phyloP scores from a whole-genome alignment of 2,797 vertebrate genomes.

The Distichodus sexfasciatus region DNA sequence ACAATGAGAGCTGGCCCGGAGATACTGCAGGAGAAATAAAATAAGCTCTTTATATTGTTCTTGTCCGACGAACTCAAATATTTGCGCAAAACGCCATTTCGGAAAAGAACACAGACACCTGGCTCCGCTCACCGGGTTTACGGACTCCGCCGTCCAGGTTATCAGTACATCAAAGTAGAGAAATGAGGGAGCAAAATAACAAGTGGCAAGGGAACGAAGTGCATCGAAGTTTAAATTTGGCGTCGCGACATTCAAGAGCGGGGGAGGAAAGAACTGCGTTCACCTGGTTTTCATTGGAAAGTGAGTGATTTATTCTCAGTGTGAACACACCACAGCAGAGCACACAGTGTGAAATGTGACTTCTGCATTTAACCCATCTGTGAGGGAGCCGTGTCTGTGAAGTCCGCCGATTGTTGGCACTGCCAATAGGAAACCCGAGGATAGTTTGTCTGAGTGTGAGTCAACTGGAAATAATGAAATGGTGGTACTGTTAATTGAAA shows the following conservation, averaged over 20 bases:
- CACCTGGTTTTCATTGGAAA: constrained; percentile 9
- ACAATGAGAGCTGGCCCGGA: neutral
- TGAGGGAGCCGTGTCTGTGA: too few species aligned
- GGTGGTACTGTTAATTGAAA: too few species aligned
- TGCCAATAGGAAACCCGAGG: too few species aligned
- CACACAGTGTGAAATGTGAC: too few species aligned
- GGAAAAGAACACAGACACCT: neutral
- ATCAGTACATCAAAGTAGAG: neutral
- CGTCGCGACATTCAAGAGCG: neutral
- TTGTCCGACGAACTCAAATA: neutral
- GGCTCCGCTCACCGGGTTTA: neutral
- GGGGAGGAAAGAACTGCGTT: neutral
- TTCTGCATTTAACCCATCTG: too few species aligned
- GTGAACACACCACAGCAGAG: too few species aligned
- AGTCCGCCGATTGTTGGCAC: too few species aligned
- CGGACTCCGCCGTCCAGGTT: neutral
- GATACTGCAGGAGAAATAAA: neutral
- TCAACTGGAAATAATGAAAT: too few species aligned
- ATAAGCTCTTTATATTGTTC: neutral
- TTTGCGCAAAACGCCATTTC: neutral
- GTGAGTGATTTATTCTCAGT: too few species aligned
- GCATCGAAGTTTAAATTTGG: neutral
- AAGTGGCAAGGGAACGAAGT: neutral
- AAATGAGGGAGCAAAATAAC: neutral
- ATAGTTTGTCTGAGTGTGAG: too few species aligned